phyloP scores from a whole-genome alignment of 2,888 invertebrate genomes.

The Papilio demoleus region DNA sequence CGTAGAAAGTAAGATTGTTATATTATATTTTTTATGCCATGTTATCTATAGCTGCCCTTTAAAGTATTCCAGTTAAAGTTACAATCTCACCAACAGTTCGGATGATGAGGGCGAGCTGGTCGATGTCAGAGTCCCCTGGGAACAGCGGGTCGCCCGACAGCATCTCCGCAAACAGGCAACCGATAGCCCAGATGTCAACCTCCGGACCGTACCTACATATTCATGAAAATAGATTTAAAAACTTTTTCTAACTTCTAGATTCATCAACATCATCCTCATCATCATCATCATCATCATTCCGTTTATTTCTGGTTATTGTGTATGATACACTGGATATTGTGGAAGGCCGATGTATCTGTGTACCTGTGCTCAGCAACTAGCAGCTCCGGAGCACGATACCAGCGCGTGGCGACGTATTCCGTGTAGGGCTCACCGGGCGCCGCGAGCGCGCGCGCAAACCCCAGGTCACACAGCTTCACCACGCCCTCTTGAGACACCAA shows the following conservation, averaged over 20 bases:
- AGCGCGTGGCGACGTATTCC: conserved; percentile 95
- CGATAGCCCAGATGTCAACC: conserved; percentile 95
- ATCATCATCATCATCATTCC: background rate
- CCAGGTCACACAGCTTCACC: conserved; percentile 95
- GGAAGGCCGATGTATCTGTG: no score
- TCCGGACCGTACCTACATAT: conserved; percentile 84
- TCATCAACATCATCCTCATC: background rate
- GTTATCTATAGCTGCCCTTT: no score
- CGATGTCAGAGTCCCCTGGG: conserved; percentile 95
- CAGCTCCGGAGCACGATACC: conserved; percentile 95
- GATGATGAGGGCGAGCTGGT: conserved; percentile 92
- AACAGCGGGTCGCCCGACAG: conserved; percentile 93
- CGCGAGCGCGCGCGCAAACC: conserved; percentile 90
- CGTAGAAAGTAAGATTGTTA: no score
- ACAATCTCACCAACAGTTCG: conserved; percentile 87
- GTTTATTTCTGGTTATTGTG: no score
- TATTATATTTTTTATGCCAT: no score
- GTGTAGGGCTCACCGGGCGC: conserved; percentile 91
- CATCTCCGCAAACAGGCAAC: conserved; percentile 93
- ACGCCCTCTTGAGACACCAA: conserved; percentile 91
- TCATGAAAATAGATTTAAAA: background rate
- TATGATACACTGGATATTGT: no score
- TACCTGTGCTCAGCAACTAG: conserved; percentile 91
- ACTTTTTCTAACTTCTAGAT: background rate
- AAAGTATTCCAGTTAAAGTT: background rate